Percentiles rank a stretch among this genome's conserved stretches.
These are phyloP conservation scores for Tridacna gigas DNA, from an alignment of 2,888 invertebrate genomes.

Conservation along the genomic window DNA sequence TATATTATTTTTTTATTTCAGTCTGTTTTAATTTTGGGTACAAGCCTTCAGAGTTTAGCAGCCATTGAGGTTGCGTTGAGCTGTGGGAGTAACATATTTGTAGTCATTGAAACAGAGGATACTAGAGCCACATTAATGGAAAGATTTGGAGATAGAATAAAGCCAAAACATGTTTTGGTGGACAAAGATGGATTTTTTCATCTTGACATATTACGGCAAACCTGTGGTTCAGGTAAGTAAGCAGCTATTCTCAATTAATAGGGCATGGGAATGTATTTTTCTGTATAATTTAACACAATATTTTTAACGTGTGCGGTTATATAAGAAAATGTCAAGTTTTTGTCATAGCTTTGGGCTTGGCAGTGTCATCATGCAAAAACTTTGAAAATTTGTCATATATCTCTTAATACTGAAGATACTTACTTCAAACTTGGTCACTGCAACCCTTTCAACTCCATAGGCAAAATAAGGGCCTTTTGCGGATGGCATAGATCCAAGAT, in stretches of 20 bases:
- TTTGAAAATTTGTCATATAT: no score
- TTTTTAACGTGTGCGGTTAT: no score
- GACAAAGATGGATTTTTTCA: slow-evolving; percentile 30
- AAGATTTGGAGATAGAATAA: slow-evolving; percentile 14
- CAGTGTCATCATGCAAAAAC: no score
- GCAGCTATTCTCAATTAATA: not conserved
- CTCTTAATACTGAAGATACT: no score
- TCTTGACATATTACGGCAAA: slow-evolving; percentile 44
- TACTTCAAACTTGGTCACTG: no score
- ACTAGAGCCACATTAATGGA: not conserved
- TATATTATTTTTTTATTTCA: slow-evolving; percentile 30
- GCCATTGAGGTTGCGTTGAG: slow-evolving; percentile 97
- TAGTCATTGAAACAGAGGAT: slow-evolving; percentile 94
- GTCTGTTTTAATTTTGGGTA: slow-evolving; percentile 88
- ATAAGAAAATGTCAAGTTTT: no score
- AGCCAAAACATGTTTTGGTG: slow-evolving; percentile 32
- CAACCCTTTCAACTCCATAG: no score
- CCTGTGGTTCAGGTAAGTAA: slow-evolving; percentile 51
- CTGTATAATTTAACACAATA: no score
- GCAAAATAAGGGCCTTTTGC: no score
- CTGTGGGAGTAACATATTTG: slow-evolving; percentile 90
- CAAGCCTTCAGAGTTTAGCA: slow-evolving; percentile 98
- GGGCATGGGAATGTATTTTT: no score
- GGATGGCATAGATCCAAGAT: no score
- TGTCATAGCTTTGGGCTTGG: no score